Conservation (phyloP, 2,888 invertebrate genomes). For the Conus canariensis region DNA sequence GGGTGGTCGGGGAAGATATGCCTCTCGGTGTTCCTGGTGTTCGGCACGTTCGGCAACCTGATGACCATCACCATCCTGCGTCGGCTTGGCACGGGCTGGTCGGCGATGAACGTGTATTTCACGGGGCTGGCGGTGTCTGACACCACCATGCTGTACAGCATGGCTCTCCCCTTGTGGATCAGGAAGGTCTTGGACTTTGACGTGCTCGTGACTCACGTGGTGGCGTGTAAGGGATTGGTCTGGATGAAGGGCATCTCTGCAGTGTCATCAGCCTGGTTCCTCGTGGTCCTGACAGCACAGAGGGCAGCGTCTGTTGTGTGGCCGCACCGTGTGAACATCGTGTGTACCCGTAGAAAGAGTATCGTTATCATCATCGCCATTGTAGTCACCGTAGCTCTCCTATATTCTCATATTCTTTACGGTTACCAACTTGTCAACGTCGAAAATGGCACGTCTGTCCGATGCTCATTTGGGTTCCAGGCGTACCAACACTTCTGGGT, state of each 20-base stretch:
- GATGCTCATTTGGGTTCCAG: not conserved
- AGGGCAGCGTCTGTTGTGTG: slow-evolving; percentile 61
- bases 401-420: slow-evolving; percentile 59
- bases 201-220: not conserved
- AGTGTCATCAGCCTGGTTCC: not conserved
- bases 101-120: slow-evolving; percentile 64
- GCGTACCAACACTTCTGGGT: slow-evolving; percentile 55
- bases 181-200: not conserved
- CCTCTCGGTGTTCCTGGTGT: slow-evolving; percentile 53
- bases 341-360: slow-evolving; percentile 57
- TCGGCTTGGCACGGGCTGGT: slow-evolving; percentile 54
- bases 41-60: not conserved
- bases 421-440: slow-evolving; percentile 46
- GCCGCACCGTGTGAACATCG: slow-evolving; percentile 58
- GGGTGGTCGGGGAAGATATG: slow-evolving; percentile 51
- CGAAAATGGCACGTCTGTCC: slow-evolving; percentile 35
- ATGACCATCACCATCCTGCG: not conserved
- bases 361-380: slow-evolving; percentile 46
- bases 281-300: slow-evolving; percentile 64
- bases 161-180: not conserved
- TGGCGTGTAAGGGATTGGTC: slow-evolving; percentile 36
- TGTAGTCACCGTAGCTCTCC: slow-evolving; percentile 43
- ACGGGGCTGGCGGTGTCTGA: slow-evolving; percentile 48
- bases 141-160: not conserved
- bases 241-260: slow-evolving; percentile 30